phyloP scores from a whole-genome alignment of 2,888 invertebrate species.

The Microplitis deprimator region DNA sequence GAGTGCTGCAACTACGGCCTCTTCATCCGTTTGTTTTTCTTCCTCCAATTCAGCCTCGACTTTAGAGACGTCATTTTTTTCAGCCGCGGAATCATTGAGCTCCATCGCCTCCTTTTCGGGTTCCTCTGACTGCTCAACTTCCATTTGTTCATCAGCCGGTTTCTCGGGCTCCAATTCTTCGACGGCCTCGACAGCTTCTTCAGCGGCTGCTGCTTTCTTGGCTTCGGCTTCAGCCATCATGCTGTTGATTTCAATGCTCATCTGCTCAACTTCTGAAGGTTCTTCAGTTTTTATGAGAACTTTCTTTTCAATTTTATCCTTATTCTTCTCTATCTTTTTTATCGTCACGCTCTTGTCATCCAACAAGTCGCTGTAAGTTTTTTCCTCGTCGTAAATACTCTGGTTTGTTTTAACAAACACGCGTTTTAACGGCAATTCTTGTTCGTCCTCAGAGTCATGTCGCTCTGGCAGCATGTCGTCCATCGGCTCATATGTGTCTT shows the following conservation, averaged over 20 bases:
- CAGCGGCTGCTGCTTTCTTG: slow-evolving; percentile 59
- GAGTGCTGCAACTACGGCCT: slow-evolving; percentile 39
- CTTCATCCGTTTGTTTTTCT: slow-evolving; percentile 20
- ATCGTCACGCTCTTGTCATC: slow-evolving; percentile 40
- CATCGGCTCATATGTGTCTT: slow-evolving; percentile 64
- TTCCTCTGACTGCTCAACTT: background rate
- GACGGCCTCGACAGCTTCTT: slow-evolving; percentile 27
- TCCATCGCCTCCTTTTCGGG: background rate
- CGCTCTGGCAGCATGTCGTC: slow-evolving; percentile 69
- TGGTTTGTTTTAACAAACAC: slow-evolving; percentile 76
- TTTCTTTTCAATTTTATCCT: slow-evolving; percentile 52
- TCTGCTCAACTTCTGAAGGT: slow-evolving; percentile 62
- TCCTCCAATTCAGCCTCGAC: slow-evolving; percentile 34
- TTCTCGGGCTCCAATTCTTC: slow-evolving; percentile 29
- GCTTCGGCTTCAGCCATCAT: slow-evolving; percentile 66
- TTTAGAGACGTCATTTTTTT: slow-evolving; percentile 15
- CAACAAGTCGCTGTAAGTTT: slow-evolving; percentile 63
- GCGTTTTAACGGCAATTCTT: slow-evolving; percentile 74
- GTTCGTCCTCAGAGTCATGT: slow-evolving; percentile 67
- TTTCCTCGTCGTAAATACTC: slow-evolving; percentile 69
- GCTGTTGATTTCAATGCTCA: slow-evolving; percentile 66
- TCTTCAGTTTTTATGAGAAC: slow-evolving; percentile 65
- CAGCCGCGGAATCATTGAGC: background rate
- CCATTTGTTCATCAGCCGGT: too few relatives aligned
- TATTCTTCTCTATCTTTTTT: background rate